Percentiles rank a stretch among this genome's conserved stretches.
phyloP scores from a whole-genome alignment of 2,113 vertebrate genomes.

The Scalopus aquaticus region DNA sequence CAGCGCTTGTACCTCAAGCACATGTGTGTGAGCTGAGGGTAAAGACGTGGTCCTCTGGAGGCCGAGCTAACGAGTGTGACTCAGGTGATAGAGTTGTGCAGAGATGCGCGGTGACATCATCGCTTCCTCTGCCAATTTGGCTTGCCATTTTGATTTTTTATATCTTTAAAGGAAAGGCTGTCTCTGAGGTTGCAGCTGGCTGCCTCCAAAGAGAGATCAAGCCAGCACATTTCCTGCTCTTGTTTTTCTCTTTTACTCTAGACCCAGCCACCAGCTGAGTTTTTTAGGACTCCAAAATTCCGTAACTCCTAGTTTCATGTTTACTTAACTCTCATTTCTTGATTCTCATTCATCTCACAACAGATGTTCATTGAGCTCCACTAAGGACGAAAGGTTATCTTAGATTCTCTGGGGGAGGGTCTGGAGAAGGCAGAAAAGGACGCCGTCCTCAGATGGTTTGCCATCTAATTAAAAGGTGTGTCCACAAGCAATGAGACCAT shows the following conservation, averaged over 20 bases:
- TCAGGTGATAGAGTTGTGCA: not conserved
- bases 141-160: not conserved
- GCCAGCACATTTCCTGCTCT: conserved; percentile 23
- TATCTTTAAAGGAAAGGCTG: conserved; percentile 32
- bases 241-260: not conserved
- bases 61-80: not conserved
- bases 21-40: not conserved
- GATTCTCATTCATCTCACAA: conserved; percentile 45
- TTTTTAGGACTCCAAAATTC: not conserved
- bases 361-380: not conserved
- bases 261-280: conserved; percentile 27
- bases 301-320: not conserved
- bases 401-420: not conserved
- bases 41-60: not conserved
- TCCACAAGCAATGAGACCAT: not conserved
- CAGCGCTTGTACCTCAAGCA: not conserved
- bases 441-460: not conserved
- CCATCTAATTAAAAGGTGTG: not conserved
- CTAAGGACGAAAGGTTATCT: not conserved
- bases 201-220: conserved; percentile 25
- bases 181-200: conserved; percentile 62
- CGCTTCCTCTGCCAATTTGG: conserved; percentile 53
- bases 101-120: conserved; percentile 23
- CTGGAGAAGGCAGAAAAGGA: not conserved
- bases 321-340: conserved; percentile 6